These are phyloP conservation scores for Entomobrya proxima DNA, from an alignment of 2,888 invertebrate genomes.

Conservation along the genomic window DNA sequence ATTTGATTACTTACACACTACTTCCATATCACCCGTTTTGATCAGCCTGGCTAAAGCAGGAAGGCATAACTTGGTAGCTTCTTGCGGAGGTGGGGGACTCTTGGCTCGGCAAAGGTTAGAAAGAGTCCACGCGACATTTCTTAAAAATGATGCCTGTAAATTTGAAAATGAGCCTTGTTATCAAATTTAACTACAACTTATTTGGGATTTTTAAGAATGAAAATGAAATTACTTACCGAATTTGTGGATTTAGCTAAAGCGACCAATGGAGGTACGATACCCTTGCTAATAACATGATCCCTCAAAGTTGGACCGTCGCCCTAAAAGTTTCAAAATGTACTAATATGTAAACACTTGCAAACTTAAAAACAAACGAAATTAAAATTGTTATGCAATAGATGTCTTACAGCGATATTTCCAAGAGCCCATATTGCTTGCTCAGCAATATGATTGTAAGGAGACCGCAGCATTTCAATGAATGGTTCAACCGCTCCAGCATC, in stretches of 20 bases:
- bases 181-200: no score
- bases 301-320: constrained; percentile 90
- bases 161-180: background rate
- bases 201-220: no score
- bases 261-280: constrained; percentile 85
- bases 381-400: no score
- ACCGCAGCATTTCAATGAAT: constrained; percentile 85
- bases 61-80: constrained; percentile 85
- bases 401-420: constrained; percentile 91
- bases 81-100: constrained; percentile 91
- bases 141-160: constrained; percentile 79
- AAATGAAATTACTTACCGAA: constrained; percentile 77
- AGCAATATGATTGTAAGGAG: constrained; percentile 84
- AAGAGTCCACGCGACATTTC: constrained; percentile 94
- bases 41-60: constrained; percentile 88
- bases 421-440: constrained; percentile 98
- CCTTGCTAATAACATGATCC: constrained; percentile 86
- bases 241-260: constrained; percentile 83
- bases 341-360: background rate
- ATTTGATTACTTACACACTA: constrained; percentile 81
- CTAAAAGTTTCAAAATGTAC: constrained; percentile 29
- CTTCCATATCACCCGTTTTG: constrained; percentile 84
- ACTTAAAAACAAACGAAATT: background rate
- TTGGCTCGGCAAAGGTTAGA: constrained; percentile 97
- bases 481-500: constrained; percentile 90